Evolutionary conservation across 2,113 vertebrate genomes (phyloP).

Genomic region (Odobenus rosmarus): DNA sequence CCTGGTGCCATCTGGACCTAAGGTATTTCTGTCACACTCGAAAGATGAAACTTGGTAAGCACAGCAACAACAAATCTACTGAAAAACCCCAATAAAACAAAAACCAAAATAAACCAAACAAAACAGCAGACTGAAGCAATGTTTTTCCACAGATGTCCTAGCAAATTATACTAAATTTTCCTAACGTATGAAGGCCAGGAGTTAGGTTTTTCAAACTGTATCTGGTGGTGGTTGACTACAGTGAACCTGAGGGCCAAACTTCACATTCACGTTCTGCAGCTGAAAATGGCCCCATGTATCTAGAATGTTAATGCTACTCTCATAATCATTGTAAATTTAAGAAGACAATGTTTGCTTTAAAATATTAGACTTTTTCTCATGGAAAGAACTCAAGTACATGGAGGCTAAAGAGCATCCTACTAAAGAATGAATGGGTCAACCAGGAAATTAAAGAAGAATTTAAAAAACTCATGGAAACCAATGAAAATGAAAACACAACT

Average conservation of each 20-base stretch:
- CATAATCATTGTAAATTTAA: not conserved
- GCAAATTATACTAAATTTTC: not conserved
- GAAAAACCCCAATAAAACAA: not conserved
- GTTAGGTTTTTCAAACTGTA: not conserved
- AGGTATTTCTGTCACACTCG: not conserved
- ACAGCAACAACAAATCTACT: not conserved
- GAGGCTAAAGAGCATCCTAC: no score
- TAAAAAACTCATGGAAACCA: no score
- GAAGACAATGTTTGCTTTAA: not conserved
- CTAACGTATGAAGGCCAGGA: not conserved
- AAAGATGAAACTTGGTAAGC: not conserved
- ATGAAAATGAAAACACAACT: no score
- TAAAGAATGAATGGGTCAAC: no score
- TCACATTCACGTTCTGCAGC: not conserved
- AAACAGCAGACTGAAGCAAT: not conserved
- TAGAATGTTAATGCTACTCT: not conserved
- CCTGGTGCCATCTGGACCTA: not conserved
- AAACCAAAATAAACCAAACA: not conserved
- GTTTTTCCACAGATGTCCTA: not conserved
- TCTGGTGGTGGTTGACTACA: not conserved
- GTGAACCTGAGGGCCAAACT: not conserved
- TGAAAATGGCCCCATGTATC: not conserved
- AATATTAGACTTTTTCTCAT: slow-evolving; percentile 1
- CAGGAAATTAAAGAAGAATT: no score
- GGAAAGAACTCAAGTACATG: no score